Evolutionary conservation across 2,888 invertebrate genomes (phyloP).

Genomic region (Platycheirus rosarum): DNA sequence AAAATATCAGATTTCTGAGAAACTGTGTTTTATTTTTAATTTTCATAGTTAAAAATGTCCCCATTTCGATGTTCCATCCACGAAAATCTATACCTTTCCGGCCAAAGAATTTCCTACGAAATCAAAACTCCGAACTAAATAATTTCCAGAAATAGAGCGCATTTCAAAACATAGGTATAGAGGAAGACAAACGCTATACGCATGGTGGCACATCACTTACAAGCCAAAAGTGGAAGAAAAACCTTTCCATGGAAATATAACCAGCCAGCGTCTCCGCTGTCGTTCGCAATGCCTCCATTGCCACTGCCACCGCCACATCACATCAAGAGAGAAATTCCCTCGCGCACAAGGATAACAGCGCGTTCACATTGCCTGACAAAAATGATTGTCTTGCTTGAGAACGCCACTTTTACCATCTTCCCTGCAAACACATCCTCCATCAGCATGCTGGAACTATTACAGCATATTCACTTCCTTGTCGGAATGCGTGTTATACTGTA

Average conservation of each 20-base stretch:
- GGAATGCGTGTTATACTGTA: conserved; percentile 68
- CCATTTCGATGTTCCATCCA: background rate
- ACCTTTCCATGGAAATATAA: conserved; percentile 33
- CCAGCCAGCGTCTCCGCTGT: conserved; percentile 7
- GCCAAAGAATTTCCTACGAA: conserved; percentile 5
- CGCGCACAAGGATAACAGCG: conserved; percentile 52
- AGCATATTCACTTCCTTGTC: conserved; percentile 33
- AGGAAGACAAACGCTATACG: conserved; percentile 40
- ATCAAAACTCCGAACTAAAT: conserved; percentile 24
- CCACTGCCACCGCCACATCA: background rate
- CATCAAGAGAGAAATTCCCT: conserved; percentile 48
- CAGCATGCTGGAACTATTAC: background rate
- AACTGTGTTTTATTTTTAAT: background rate
- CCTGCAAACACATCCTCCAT: background rate
- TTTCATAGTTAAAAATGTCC: background rate
- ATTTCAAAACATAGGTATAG: background rate
- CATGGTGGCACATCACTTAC: conserved; percentile 57
- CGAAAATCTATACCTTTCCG: conserved; percentile 1
- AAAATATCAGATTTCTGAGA: no score
- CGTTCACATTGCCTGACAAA: conserved; percentile 49
- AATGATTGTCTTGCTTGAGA: conserved; percentile 47
- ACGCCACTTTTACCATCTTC: conserved; percentile 21
- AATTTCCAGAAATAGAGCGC: conserved; percentile 7
- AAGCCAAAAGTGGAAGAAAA: conserved; percentile 59
- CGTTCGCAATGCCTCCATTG: background rate